These are phyloP conservation scores for Bugula neritina DNA, from an alignment of 2,888 invertebrate species.

Conservation along the genomic window DNA sequence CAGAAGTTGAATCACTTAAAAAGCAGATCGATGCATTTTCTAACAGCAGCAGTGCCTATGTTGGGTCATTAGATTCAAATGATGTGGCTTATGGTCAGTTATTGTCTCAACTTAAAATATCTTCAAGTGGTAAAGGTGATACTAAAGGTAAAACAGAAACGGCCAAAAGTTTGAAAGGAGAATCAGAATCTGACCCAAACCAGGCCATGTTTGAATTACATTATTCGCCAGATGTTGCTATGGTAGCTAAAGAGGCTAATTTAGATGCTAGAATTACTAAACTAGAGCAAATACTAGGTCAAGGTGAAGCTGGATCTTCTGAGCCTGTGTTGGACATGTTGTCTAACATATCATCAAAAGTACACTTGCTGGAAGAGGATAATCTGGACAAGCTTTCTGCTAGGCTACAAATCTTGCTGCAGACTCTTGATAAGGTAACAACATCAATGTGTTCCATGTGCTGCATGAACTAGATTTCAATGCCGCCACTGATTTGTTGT, in stretches of 20 bases:
- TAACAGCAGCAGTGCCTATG: not conserved
- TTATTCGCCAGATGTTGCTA: too few species aligned
- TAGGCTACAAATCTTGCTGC: constrained; percentile 67
- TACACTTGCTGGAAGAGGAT: constrained; percentile 71
- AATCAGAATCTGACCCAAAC: not conserved
- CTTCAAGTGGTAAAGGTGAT: not conserved
- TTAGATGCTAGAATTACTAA: constrained; percentile 5
- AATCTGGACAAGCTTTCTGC: constrained; percentile 81
- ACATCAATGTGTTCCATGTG: too few species aligned
- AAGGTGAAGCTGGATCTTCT: not conserved
- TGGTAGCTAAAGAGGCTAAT: not conserved
- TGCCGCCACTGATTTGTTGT: too few species aligned
- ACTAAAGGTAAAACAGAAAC: not conserved
- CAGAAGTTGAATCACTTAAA: constrained; percentile 23
- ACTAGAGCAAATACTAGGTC: not conserved
- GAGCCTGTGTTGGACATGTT: constrained; percentile 61
- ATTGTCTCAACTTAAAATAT: not conserved
- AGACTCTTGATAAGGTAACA: constrained; percentile 68
- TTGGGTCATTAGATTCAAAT: not conserved
- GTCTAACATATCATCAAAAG: constrained; percentile 70
- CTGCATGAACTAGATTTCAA: too few species aligned
- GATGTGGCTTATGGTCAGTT: constrained; percentile 8
- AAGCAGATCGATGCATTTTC: not conserved
- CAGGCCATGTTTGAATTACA: not conserved
- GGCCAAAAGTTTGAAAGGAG: not conserved